Base-by-base conservation (phyloP, 2,888 invertebrate species). In the Macaria liturata region DNA sequence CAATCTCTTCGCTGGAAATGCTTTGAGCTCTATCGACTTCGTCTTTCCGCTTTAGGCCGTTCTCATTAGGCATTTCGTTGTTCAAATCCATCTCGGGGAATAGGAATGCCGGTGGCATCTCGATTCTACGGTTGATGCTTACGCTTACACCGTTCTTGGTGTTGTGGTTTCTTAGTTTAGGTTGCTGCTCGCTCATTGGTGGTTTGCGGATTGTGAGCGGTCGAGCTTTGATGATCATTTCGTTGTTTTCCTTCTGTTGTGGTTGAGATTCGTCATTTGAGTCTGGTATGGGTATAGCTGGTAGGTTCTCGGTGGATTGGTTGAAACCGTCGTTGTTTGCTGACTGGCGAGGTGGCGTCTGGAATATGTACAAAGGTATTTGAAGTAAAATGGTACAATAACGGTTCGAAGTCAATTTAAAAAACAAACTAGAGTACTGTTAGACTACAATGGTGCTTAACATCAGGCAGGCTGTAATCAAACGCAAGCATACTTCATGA, bases 131-230 rank as follows among this genome's bases (percentile, higher is more conserved):
- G 70, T 94, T 95, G 72, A 95, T 95, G 69, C 94, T 94, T 66
- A 95, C 93, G 75, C 94, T 94, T 47, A 95, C 93, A 56, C 94
- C 93, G 61, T 93, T 92, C 64, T 92, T 90, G 48, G 93, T 82
- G 42, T 80, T 87, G 65, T 94, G 82, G 57, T 93, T 94, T 80
- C 96, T 93, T 51, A 97, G 86, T 74, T 96, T 95, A 3, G 96
- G 96, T 71, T 96, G 96, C 76, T 97, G 96, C 76, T 97, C 96
- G 68, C 95, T 94, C 46, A 96, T 83, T n/a, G 95, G 95, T 70
- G 95, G 96, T 81, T 97, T 97, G 84, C 96, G 95, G 65, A 97
- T 95, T 47, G 96, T 96, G 62, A 97, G 82, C 0, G 97, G 97
- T 68, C 96, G 95, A 0, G 97, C 96, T 88, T 97, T 97, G 66